Conservation (phyloP, 2,888 invertebrate species). For the Lysandra bellargus region DNA sequence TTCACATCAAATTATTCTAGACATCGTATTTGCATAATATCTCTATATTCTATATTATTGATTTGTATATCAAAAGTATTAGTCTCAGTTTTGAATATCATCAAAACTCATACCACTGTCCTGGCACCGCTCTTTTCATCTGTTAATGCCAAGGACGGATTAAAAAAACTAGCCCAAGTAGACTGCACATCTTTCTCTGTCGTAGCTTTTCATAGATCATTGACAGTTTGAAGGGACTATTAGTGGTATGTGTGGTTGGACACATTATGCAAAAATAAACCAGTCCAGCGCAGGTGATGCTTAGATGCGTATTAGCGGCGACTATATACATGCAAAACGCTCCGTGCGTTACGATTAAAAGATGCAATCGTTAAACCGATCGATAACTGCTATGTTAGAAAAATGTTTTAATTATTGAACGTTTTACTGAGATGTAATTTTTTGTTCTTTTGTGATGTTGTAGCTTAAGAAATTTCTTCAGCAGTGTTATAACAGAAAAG, state of each 20-base stretch:
- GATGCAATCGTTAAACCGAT: slow-evolving; percentile 6
- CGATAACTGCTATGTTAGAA: slow-evolving; percentile 15
- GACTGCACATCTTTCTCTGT: slow-evolving; percentile 11
- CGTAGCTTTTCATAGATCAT: slow-evolving; percentile 47
- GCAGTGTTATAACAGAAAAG: not conserved
- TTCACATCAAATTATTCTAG: too few relatives aligned
- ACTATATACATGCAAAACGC: slow-evolving; percentile 67
- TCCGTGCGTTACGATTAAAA: slow-evolving; percentile 33
- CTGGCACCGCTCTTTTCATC: too few relatives aligned
- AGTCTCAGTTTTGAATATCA: too few relatives aligned
- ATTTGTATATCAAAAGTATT: too few relatives aligned
- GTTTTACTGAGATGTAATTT: not conserved
- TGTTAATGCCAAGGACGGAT: too few relatives aligned
- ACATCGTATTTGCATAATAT: too few relatives aligned
- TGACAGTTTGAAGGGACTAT: slow-evolving; percentile 52
- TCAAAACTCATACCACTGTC: too few relatives aligned
- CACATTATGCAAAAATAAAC: slow-evolving; percentile 65
- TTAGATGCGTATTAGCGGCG: slow-evolving; percentile 59
- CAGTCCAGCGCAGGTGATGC: slow-evolving; percentile 66
- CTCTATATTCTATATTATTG: too few relatives aligned
- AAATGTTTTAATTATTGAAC: slow-evolving; percentile 1
- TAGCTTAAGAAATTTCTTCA: not conserved
- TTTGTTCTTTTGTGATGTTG: not conserved
- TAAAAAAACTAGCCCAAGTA: not conserved
- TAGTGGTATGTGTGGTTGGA: slow-evolving; percentile 66